phyloP scores from a whole-genome alignment of 1,140 invertebrate genomes.

The Danaus melanippus region DNA sequence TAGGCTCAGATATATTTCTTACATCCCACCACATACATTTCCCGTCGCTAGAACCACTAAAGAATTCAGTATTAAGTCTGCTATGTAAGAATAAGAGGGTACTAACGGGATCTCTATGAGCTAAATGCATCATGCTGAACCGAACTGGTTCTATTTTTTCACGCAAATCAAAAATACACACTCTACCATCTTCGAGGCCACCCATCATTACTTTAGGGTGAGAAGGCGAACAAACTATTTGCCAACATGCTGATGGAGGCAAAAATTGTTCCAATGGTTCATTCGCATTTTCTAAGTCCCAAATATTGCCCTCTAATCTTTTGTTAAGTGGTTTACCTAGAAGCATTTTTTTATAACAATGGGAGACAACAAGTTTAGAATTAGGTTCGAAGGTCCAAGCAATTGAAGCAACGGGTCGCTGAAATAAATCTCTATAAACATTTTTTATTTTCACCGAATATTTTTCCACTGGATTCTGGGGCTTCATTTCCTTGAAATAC shows the following conservation, averaged over 20 bases:
- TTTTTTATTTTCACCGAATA: slow-evolving; percentile 80
- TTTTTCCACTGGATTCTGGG: slow-evolving; percentile 74
- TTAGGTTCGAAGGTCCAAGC: slow-evolving; percentile 87
- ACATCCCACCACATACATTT: slow-evolving; percentile 87
- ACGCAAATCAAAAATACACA: slow-evolving; percentile 83
- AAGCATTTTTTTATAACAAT: slow-evolving; percentile 80
- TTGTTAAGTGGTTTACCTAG: slow-evolving; percentile 72
- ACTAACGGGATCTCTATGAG: slow-evolving; percentile 80
- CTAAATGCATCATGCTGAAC: slow-evolving; percentile 71
- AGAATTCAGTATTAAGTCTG: slow-evolving; percentile 85
- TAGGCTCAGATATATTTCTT: slow-evolving; percentile 80
- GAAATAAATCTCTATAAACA: slow-evolving; percentile 79
- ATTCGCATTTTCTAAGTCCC: slow-evolving; percentile 88
- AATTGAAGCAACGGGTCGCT: slow-evolving; percentile 77
- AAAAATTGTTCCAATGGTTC: slow-evolving; percentile 79
- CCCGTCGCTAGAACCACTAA: slow-evolving; percentile 88
- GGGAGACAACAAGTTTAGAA: slow-evolving; percentile 82
- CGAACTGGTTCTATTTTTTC: slow-evolving; percentile 72
- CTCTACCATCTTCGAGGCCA: slow-evolving; percentile 86
- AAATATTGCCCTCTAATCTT: slow-evolving; percentile 75
- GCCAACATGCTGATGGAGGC: slow-evolving; percentile 77
- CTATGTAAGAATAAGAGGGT: slow-evolving; percentile 82
- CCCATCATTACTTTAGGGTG: slow-evolving; percentile 84
- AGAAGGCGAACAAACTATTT: slow-evolving; percentile 87
- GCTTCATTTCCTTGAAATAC: slow-evolving; percentile 81